Percentiles rank a stretch among this genome's conserved stretches.
phyloP scores from a whole-genome alignment of 1,140 invertebrate genomes.

The Leptinotarsa lineolata region DNA sequence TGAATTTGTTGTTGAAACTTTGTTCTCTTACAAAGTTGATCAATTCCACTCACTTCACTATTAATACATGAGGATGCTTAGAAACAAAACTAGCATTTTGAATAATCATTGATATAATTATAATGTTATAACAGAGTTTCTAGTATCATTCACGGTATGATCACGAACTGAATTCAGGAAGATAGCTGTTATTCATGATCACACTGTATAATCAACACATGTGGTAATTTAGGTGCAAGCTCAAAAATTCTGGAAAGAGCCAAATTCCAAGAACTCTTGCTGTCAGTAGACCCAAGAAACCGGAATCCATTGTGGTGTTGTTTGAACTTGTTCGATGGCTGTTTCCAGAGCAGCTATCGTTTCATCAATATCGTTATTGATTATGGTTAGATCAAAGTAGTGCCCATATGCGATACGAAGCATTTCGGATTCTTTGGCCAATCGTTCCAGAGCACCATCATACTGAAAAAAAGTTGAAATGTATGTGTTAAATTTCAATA shows the following conservation, averaged over 20 bases:
- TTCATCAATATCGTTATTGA: conserved; percentile 99
- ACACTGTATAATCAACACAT: conserved; percentile 9
- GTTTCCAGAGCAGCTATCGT: conserved; percentile 91
- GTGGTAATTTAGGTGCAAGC: conserved; percentile 13
- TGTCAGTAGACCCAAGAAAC: conserved; percentile 95
- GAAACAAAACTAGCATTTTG: background rate
- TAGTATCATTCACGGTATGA: conserved; percentile 18
- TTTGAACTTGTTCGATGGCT: conserved; percentile 87
- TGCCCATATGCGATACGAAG: conserved; percentile 95
- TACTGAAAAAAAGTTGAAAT: conserved; percentile 68
- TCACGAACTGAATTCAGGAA: background rate
- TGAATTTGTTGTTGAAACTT: too few species aligned
- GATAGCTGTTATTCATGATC: background rate
- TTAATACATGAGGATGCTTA: too few species aligned
- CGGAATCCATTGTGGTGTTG: conserved; percentile 92
- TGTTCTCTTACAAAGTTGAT: too few species aligned
- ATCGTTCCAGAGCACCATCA: conserved; percentile 92
- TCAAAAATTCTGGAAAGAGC: conserved; percentile 53
- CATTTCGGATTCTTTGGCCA: conserved; percentile 95
- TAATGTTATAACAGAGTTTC: conserved; percentile 10
- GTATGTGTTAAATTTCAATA: too few species aligned
- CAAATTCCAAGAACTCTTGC: conserved; percentile 52
- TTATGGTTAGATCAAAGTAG: conserved; percentile 96
- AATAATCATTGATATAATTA: conserved; percentile 21
- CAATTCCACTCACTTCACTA: too few species aligned